Evolutionary conservation across 2,797 vertebrate species (phyloP), one percentile per base, ranked within the genome.

Genomic region (Natrix natrix): DNA sequence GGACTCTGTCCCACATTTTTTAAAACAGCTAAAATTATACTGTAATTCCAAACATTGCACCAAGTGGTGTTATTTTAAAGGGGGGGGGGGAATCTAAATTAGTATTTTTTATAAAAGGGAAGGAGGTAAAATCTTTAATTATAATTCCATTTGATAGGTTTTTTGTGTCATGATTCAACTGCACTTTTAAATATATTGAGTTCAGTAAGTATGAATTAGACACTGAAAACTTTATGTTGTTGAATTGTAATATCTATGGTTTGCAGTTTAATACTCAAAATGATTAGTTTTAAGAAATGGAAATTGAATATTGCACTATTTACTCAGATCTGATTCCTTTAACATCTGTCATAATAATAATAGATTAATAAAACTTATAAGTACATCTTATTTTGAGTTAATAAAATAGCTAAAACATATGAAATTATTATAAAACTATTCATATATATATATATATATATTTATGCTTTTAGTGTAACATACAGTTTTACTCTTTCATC

Each of bases 51-150:
- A 56, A 26, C 24, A 10, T 86, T 78, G 61, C 48, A 89, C 59
- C 24, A 92, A 93, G 90, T 91, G 69, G 90, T 83, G 87, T 83
- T 91, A 59, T 48, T 59, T 55, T 78, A 56, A 91, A 91, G 20
- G 54, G n/a, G 28, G 22, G 20, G n/a, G 8, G 1, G 6, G 1
- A 28, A 2, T 16, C 57, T 60, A 86, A n/a, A n/a, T 28, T 12
- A 32, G 26, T 24, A 60, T 28, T 55, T 37, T 86, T 60, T 24
- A 94, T 87, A 2, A 88, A 86, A 26, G 26, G 57, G 88, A 32
- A 10, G 54, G 2, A 54, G 32, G 74, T 60, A 32, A 54, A 22
- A n/a, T 48, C 87, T 87, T 14, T 91, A 83, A 74, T 56, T 89
- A 2, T 37, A 93, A 88, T 17, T 60, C 52, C 90, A 52, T 54